Base-by-base conservation (phyloP, 2,888 invertebrate species). In the Oligia strigilis region DNA sequence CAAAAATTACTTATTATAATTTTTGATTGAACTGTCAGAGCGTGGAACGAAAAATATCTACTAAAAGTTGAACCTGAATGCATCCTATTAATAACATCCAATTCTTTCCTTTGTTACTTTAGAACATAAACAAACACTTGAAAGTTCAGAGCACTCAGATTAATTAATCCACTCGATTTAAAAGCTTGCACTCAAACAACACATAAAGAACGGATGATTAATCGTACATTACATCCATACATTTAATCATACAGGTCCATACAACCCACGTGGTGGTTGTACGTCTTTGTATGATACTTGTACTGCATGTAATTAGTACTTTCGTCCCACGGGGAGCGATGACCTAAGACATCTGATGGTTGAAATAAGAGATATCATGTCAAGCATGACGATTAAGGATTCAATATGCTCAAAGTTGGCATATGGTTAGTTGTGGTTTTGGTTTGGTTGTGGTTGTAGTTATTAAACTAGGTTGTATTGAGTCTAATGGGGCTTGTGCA, bases 261-360 rank as follows among this genome's bases (percentile, higher is more conserved):
- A 78, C 83, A 71, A 23, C 89, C 87, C 88, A 89, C 88, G 75
- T 86, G 89, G 62, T 83, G 40, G 19, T 71, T 67, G 60, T 81
- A 78, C 70, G 75, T 78, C 55, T 71, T 76, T 86, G 86, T 74
- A 62, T 80, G 52, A 43, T 73, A 40, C 67, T 77, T 46, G 77
- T 83, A 75, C 64, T 91, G 93, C 90, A 92, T 92, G 93, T 91
- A 94, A 94, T 94, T 93, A 94, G 90, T 87, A 84, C 85, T 89
- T 89, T 91, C 94, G 89, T 92, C 95, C 95, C 95, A 95, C 95
- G 92, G 90, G 92, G 94, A 90, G 89, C 95, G 88, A 90, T 92
- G 95, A 95, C 94, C 95, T 80, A 52, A 78, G 72, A 65, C 36
- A 64, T 87, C 43, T 64, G 77, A 81, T 65, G 62, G 40, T 52